Base-by-base conservation (phyloP, 2,888 invertebrate genomes). In the Ophonus ardosiacus region DNA sequence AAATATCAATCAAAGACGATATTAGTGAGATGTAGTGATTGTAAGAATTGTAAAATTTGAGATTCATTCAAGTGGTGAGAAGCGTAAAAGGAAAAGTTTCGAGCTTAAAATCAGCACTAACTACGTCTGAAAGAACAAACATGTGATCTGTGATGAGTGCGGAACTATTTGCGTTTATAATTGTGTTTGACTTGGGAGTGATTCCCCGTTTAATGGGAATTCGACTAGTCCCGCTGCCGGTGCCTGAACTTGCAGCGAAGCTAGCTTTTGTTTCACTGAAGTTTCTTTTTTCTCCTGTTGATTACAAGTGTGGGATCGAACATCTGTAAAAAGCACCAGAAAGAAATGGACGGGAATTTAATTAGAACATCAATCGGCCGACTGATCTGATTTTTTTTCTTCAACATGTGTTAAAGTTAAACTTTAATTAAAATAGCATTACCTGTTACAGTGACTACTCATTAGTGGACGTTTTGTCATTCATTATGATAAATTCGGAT, bases 351-450 rank as follows among this genome's bases (percentile, higher is more conserved):
- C 71, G 71, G 17, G 71, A 43, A 74, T 74, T 74, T 74, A 74
- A 74, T 74, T 74, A 74, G 71, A 74, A 43, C 71, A 74, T 74
- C 71, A 74, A 74, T 74, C 71, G 71, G 43, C 0, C 13, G 40
- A 17, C 71, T 43, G 43, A 74, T 74, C 71, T 21, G 43, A 74
- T 74, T 74, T 74, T 74, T 74, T 74, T 40, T 43, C 21, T 18
- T 38, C n/a, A 68, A 74, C 71, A 74, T 74, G 71, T 74, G 71
- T 74, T 74, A 74, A 74, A 71, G 71, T 74, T 74, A 74, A 74
- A 71, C 15, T 71, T 38, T 40, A 71, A 74, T 74, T 74, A 74
- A 74, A 74, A 74, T 74, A 74, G 43, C 71, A 74, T 74, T 43
- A 74, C 71, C 71, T 74, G 51, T 74, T 74, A 74, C 43, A 74